Evolutionary conservation across 92 coral and sea anemone genomes (phyloP), one percentile per base, ranked within the genome.

Genomic region (Zoanthus sansibaricus): DNA sequence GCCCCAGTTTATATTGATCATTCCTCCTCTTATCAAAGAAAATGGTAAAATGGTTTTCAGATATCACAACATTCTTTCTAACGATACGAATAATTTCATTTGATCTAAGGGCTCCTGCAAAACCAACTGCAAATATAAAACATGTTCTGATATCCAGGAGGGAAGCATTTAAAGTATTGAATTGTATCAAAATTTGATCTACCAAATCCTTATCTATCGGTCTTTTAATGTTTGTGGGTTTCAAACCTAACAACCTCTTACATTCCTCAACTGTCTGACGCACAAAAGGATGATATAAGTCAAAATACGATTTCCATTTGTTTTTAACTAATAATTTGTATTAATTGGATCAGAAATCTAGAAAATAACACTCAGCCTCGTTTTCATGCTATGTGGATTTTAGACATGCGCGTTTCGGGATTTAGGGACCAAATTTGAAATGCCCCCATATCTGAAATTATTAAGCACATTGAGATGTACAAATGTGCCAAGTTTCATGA

Each of bases 241-340:
- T 21, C 44, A 76, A 21, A 49, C 86, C 32, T 0, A 67, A 68
- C 78, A 77, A 66, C 14, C 85, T 33, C 52, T 49, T 87, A 6
- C 77, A 44, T 37, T 79, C 78, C 54, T 87, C 77, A 2, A 86
- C 59, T 75, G 78, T 74, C 61, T 86, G 88, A 6, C 52, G 20
- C 15, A 86, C 75, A 58, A 86, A 55, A 42, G 78, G 37, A 55
- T 75, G 82, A 11, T 86, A n/a, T n/a, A n/a, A n/a, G n/a, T n/a
- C n/a, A n/a, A n/a, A n/a, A n/a, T n/a, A n/a, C n/a, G n/a, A n/a
- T n/a, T n/a, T n/a, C n/a, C n/a, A n/a, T n/a, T n/a, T n/a, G n/a
- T n/a, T n/a, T n/a, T n/a, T n/a, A n/a, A n/a, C n/a, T n/a, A n/a
- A n/a, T n/a, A n/a, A n/a, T n/a, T n/a, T n/a, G n/a, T n/a, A n/a